phyloP scores from a whole-genome alignment of 2,888 invertebrate genomes.

The Antitype chi region DNA sequence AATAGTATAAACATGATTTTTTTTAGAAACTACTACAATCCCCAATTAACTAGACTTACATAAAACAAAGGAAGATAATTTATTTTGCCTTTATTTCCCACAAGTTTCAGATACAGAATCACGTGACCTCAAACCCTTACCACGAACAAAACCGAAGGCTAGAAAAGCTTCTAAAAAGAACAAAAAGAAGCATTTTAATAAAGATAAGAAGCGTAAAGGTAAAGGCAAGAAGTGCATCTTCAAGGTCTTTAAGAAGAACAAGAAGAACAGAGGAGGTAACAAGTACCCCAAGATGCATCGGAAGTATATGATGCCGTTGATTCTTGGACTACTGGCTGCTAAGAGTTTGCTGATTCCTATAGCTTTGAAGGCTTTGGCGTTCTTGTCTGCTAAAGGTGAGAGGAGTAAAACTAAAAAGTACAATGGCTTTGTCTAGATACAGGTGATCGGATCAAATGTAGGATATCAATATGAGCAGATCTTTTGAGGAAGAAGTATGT shows the following conservation, averaged over 20 bases:
- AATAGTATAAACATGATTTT: too few relatives aligned
- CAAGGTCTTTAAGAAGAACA: conserved; percentile 78
- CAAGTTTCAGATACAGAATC: conserved; percentile 61
- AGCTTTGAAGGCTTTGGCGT: conserved; percentile 92
- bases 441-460: too few relatives aligned
- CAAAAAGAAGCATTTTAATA: conserved; percentile 56
- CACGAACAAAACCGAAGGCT: conserved; percentile 38
- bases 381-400: conserved; percentile 91
- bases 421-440: too few relatives aligned
- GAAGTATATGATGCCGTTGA: conserved; percentile 91
- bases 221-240: conserved; percentile 78
- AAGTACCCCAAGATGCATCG: conserved; percentile 80
- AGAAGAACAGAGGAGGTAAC: conserved; percentile 66
- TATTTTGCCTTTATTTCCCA: neutral
- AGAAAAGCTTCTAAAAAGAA: conserved; percentile 50
- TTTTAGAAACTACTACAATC: too few relatives aligned
- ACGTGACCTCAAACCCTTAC: conserved; percentile 31
- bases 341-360: conserved; percentile 93
- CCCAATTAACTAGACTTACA: too few relatives aligned
- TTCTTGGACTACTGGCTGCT: conserved; percentile 92
- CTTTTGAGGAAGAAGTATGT: too few relatives aligned
- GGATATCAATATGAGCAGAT: too few relatives aligned
- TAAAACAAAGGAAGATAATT: neutral
- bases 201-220: conserved; percentile 70
- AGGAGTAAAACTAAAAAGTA: too few relatives aligned